Evolutionary conservation across 92 coral and sea anemone genomes (phyloP), one percentile per base, ranked within the genome.

Genomic region (Zoanthus solanderi): DNA sequence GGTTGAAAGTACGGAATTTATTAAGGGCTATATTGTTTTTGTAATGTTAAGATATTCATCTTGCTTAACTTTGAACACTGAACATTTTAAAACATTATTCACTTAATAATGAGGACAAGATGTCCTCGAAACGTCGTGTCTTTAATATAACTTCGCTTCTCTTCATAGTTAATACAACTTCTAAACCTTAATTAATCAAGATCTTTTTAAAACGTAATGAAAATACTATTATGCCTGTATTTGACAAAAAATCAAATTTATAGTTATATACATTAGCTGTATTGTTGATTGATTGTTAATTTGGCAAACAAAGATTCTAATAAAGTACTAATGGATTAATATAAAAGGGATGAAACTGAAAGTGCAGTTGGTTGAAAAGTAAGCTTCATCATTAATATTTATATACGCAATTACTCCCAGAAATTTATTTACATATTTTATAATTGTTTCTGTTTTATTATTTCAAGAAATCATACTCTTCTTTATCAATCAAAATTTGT

Each of bases 311-410:
- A 3, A 0, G 58, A 53, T 53, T 37, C 42, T 37, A 37, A 37
- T 37, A 37, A 37, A 37, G 42, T 37, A 37, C n/a, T n/a, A n/a
- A n/a, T n/a, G n/a, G n/a, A n/a, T 72, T 28, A 83, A 57, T 79
- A 47, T 88, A 31, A 88, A 88, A 74, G 91, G 88, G 46, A 82
- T 88, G 45, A 83, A 76, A 68, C 74, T 88, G 75, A 88, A 83
- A 47, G 83, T 73, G 47, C 91, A 88, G 73, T 18, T 88, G 31
- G 88, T 88, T 12, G 88, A 42, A 57, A 82, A 83, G 91, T 88
- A 72, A 72, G 91, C 28, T 63, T 63, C 69, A 63, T 63, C 16
- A 79, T 29, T 53, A 67, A 34, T 3, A 32, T 52, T 47, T 44
- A 48, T 53, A 68, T 54, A 48, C 18, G 31, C 10, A 53, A 42